Conservation (phyloP, 2,888 invertebrate genomes). For the Melikaiella ostensackeni region DNA sequence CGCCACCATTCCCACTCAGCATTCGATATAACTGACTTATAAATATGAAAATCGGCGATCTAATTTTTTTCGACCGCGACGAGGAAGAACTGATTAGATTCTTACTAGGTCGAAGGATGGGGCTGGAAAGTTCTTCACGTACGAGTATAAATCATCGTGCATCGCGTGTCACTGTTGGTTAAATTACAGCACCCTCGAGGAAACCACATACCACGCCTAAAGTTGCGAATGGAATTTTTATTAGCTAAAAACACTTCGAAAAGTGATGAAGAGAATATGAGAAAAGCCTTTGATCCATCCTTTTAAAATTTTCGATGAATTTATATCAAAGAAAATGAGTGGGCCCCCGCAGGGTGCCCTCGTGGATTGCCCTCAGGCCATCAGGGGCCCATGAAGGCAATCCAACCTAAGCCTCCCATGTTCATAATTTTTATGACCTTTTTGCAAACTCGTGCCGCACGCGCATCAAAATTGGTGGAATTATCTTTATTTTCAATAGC, state of each 20-base stretch:
- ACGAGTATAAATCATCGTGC: conserved; percentile 36
- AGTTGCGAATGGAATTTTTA: conserved; percentile 39
- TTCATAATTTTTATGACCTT: too few species aligned
- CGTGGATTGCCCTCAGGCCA: too few species aligned
- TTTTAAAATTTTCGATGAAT: not conserved
- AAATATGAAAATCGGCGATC: conserved; percentile 25
- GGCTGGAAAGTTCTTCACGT: conserved; percentile 37
- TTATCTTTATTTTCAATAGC: too few species aligned
- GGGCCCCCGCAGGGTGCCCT: too few species aligned
- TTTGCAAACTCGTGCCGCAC: too few species aligned
- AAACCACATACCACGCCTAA: conserved; percentile 38
- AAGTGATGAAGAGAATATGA: conserved; percentile 17
- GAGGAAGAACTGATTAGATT: conserved; percentile 32
- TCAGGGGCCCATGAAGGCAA: too few species aligned
- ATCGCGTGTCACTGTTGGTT: conserved; percentile 37
- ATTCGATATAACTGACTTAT: conserved; percentile 19
- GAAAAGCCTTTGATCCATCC: not conserved
- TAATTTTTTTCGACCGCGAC: conserved; percentile 17
- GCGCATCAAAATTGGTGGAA: too few species aligned
- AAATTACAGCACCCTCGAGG: conserved; percentile 37
- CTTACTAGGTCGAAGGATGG: conserved; percentile 31
- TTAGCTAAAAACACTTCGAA: conserved; percentile 33
- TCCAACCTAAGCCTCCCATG: too few species aligned
- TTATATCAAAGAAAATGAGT: too few species aligned
- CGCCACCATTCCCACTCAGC: conserved; percentile 19